Percentiles rank a stretch among this genome's conserved stretches.
phyloP scores from a whole-genome alignment of 92 coral and sea anemone genomes.

The Micromussa lordhowensis region DNA sequence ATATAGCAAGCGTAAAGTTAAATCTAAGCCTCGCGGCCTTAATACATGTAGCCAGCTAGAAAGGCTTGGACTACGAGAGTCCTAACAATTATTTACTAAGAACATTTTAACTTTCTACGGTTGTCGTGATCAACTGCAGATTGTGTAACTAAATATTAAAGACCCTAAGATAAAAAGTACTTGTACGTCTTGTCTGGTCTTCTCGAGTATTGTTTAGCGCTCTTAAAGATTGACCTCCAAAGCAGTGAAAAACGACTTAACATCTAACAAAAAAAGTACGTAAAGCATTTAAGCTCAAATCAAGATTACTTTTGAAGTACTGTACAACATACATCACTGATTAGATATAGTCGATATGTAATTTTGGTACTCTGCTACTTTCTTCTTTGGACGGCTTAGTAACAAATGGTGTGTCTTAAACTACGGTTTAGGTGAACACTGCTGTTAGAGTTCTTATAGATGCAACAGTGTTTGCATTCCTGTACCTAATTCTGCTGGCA shows the following conservation, averaged over 20 bases:
- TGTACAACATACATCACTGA: no score
- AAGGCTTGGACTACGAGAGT: not conserved
- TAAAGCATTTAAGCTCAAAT: not conserved
- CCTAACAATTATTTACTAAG: not conserved
- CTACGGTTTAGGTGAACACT: not conserved
- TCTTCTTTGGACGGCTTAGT: not conserved
- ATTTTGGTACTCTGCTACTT: not conserved
- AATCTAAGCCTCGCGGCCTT: not conserved
- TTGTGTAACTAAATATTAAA: no score
- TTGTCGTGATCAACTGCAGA: not conserved
- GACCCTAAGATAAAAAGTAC: not conserved
- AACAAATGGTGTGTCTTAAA: not conserved
- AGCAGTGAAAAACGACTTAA: not conserved
- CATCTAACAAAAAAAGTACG: not conserved
- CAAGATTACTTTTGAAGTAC: not conserved
- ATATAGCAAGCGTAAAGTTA: not conserved
- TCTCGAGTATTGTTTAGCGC: not conserved
- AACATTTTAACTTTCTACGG: not conserved
- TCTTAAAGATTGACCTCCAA: not conserved
- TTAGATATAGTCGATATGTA: not conserved
- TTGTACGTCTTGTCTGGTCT: not conserved
- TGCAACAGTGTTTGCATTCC: not conserved
- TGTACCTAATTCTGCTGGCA: constrained; percentile 27
- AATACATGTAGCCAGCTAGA: not conserved
- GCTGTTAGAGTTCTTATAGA: not conserved